Evolutionary conservation across 2,888 invertebrate genomes (phyloP).

Genomic region (Netelia fuscicornis): DNA sequence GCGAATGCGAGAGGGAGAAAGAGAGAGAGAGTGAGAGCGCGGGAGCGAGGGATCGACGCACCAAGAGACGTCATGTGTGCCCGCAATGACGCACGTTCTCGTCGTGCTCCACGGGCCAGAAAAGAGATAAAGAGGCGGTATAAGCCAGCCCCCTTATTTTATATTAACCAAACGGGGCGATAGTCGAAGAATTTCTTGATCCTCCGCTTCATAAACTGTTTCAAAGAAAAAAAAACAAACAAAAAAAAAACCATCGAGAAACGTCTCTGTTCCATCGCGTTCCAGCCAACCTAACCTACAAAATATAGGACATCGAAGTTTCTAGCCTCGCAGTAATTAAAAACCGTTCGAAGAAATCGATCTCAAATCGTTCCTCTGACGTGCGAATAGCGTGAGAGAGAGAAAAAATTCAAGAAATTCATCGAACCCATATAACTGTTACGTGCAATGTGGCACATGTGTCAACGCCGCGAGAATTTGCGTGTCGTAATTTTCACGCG

Average conservation of each 20-base stretch:
- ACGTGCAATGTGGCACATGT: neutral
- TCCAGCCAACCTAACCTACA: too few species aligned
- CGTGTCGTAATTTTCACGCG: slow-evolving; percentile 12
- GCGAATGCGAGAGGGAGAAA: neutral
- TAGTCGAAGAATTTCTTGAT: slow-evolving; percentile 15
- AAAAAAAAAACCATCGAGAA: too few species aligned
- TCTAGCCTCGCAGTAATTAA: too few species aligned
- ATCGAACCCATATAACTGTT: slow-evolving; percentile 1
- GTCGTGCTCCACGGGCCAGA: slow-evolving; percentile 57
- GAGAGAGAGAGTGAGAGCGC: neutral
- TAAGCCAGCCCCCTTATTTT: slow-evolving; percentile 51
- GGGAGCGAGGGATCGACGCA: slow-evolving; percentile 35
- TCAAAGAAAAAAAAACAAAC: too few species aligned
- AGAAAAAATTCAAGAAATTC: neutral
- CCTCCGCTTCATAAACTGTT: too few species aligned
- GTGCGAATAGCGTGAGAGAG: neutral
- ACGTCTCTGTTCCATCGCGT: too few species aligned
- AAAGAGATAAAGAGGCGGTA: slow-evolving; percentile 60
- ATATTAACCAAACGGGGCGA: slow-evolving; percentile 29
- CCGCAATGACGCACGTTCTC: slow-evolving; percentile 69
- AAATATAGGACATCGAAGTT: too few species aligned
- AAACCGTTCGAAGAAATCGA: too few species aligned
- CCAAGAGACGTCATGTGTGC: slow-evolving; percentile 68
- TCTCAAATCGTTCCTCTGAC: too few species aligned
- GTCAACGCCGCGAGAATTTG: neutral